phyloP scores from a whole-genome alignment of 2,888 invertebrate genomes.

The Troilus luridus region DNA sequence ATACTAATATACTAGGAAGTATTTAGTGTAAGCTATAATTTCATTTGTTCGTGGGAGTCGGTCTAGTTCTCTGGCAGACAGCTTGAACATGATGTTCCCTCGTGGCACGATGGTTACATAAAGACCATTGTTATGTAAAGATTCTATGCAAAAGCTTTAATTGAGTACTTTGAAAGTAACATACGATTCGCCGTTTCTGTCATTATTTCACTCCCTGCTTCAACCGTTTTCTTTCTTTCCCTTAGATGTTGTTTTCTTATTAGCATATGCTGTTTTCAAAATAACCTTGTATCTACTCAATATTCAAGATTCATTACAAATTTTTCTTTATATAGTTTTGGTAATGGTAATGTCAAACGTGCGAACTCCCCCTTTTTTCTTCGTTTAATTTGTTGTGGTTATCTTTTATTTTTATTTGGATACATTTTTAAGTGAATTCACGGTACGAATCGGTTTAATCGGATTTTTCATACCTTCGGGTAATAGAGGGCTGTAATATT shows the following conservation, averaged over 20 bases:
- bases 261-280: neutral
- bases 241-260: neutral
- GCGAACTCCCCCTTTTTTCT: too few species aligned
- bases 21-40: neutral
- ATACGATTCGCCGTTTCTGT: neutral
- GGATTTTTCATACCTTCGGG: too few species aligned
- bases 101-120: neutral
- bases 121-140: slow-evolving; percentile 12
- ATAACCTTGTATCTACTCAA: neutral
- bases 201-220: neutral
- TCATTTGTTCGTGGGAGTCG: neutral
- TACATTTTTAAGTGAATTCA: too few species aligned
- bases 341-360: too few species aligned
- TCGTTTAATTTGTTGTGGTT: too few species aligned
- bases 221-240: neutral
- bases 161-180: slow-evolving; percentile 14
- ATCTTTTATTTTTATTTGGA: too few species aligned
- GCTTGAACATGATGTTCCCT: slow-evolving; percentile 9
- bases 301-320: too few species aligned
- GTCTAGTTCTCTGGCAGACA: neutral
- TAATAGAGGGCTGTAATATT: too few species aligned
- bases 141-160: slow-evolving; percentile 1
- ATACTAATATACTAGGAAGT: neutral
- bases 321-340: too few species aligned
- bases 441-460: too few species aligned